Evolutionary conservation across 2,113 vertebrate species (phyloP), one percentile per base, ranked within the genome.

Genomic region (Tachuris rubrigastra): DNA sequence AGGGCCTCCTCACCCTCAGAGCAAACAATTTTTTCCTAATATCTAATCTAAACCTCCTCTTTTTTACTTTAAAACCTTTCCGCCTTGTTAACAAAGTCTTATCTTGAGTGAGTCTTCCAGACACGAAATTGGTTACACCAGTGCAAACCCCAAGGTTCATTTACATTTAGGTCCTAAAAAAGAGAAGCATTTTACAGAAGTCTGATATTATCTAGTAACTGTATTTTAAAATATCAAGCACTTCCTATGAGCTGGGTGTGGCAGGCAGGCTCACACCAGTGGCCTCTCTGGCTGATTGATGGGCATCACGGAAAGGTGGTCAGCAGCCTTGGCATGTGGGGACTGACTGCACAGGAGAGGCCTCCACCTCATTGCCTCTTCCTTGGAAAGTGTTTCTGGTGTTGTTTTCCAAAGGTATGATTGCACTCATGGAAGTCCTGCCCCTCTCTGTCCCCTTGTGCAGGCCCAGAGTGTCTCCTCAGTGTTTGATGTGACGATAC

Each of bases 131-230:
- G 44, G 25, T 55, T 91, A 49, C 39, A 55, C 55, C 77, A 53
- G 73, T 10, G 69, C 53, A 66, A 79, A 55, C 4, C 55, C 69
- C 81, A 49, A 39, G 85, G 78, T 50, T 86, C 53, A 58, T 89
- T 91, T 95, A 87, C 77, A 25, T 87, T 37, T 14, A 50, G 8
- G 17, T 67, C 53, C 67, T 85, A 74, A 91, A 94, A 97, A 74
- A 71, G 81, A 96, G 89, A 92, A 94, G 66, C 41, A 42, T 69
- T 96, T 95, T 96, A 93, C 77, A 85, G 87, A 97, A 95, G 87
- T 91, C 93, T 87, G 91, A 96, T 91, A 11, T 87, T 66, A 96
- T 96, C 89, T 77, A 50, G 11, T 69, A 87, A 93, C 94, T 59
- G 75, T 47, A 83, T 25, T 74, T 30, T 93, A 75, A 91, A 56